Evolutionary conservation across 92 coral and sea anemone species (phyloP).

Genomic region (Epizoanthus fatuus): DNA sequence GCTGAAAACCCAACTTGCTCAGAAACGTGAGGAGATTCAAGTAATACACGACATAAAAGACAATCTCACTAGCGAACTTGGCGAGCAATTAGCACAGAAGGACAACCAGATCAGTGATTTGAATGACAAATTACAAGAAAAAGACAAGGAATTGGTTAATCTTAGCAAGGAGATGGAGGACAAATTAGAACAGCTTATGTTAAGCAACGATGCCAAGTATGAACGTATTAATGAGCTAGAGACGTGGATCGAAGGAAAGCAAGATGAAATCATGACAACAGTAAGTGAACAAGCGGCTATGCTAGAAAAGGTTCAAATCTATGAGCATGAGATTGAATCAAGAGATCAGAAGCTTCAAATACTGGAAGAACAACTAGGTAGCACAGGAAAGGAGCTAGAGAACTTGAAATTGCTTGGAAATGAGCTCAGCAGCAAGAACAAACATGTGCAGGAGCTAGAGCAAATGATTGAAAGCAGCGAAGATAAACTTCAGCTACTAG

Average conservation of each 20-base stretch:
- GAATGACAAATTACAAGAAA: conserved; percentile 5
- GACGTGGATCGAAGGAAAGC: conserved; percentile 3
- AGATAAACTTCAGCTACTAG: not conserved
- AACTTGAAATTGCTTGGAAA: conserved; percentile 32
- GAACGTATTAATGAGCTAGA: conserved; percentile 32
- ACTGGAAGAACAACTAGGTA: conserved; percentile 62
- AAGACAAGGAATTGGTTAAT: conserved; percentile 16
- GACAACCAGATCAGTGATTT: conserved; percentile 35
- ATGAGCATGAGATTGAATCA: conserved; percentile 54
- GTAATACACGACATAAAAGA: conserved; percentile 59
- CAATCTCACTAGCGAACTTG: conserved; percentile 52
- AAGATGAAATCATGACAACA: conserved; percentile 16
- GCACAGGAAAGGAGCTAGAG: conserved; percentile 29
- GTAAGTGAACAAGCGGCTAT: not conserved
- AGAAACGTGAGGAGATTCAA: conserved; percentile 65
- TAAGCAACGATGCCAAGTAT: not conserved
- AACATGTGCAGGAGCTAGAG: conserved; percentile 7
- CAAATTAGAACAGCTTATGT: not conserved
- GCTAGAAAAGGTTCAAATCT: conserved; percentile 37
- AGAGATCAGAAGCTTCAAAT: conserved; percentile 58
- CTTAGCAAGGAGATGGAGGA: conserved; percentile 17
- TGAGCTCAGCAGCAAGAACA: conserved; percentile 61
- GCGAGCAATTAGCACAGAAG: conserved; percentile 49
- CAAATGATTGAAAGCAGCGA: not conserved
- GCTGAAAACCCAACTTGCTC: conserved; percentile 36